These are phyloP conservation scores for Gymnoscelis rufifasciata DNA, from an alignment of 2,888 invertebrate genomes.

Conservation along the genomic window DNA sequence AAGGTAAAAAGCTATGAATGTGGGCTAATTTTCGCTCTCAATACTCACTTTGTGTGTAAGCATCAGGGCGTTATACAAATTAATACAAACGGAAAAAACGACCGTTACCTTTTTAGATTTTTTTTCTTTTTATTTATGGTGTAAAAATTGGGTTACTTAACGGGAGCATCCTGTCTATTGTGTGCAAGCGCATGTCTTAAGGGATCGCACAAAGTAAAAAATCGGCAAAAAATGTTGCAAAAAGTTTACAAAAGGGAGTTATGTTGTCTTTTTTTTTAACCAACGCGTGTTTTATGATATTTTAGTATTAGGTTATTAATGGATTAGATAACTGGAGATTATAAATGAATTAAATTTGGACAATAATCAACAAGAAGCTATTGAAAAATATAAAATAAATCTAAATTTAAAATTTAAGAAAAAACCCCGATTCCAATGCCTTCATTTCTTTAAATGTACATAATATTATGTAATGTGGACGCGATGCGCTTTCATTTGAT, in stretches of 20 bases:
- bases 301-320: conserved; percentile 52
- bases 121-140: conserved; percentile 71
- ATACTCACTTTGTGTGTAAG: conserved; percentile 70
- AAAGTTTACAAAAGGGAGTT: conserved; percentile 32
- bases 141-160: conserved; percentile 79
- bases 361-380: too few relatives aligned
- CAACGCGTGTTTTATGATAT: conserved; percentile 38
- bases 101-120: conserved; percentile 70
- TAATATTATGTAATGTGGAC: too few relatives aligned
- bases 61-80: conserved; percentile 74
- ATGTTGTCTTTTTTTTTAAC: conserved; percentile 35
- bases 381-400: too few relatives aligned
- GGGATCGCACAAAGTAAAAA: conserved; percentile 37
- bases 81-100: conserved; percentile 68
- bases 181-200: conserved; percentile 44
- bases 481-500: too few relatives aligned
- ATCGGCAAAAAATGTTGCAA: conserved; percentile 21
- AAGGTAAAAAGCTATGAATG: conserved; percentile 57
- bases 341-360: conserved; percentile 45
- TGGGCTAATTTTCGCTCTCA: conserved; percentile 76
- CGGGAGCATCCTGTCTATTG: conserved; percentile 65
- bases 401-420: too few relatives aligned
- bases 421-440: too few relatives aligned
- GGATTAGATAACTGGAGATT: conserved; percentile 44
- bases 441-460: too few relatives aligned